These are phyloP conservation scores for Stictonetta naevosa DNA, from an alignment of 2,113 vertebrate genomes.

Conservation along the genomic window DNA sequence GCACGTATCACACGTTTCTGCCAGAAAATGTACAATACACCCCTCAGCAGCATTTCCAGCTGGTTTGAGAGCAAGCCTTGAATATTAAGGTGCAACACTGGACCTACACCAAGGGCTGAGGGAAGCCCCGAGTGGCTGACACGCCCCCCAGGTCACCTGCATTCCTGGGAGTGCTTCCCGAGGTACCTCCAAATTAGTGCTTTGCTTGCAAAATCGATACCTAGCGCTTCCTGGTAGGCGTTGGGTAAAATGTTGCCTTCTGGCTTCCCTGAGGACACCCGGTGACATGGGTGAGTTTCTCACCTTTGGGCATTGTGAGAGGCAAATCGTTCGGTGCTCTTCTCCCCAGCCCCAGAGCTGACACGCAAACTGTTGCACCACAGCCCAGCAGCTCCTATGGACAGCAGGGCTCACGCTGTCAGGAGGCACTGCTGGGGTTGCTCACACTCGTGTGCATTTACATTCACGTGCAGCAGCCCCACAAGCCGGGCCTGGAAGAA, in stretches of 20 bases:
- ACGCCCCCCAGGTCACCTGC: not conserved
- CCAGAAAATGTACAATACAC: not conserved
- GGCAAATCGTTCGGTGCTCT: accelerated
- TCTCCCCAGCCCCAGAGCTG: not conserved
- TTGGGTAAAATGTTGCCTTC: not conserved
- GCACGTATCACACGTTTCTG: not conserved
- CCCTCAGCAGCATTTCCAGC: not conserved
- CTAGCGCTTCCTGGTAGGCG: conserved; percentile 13
- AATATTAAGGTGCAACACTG: not conserved
- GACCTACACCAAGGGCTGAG: not conserved
- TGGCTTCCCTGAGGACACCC: not conserved
- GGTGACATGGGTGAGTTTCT: not conserved
- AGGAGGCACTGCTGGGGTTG: not conserved
- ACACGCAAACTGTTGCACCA: not conserved
- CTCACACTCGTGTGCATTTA: not conserved
- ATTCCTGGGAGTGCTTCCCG: not conserved
- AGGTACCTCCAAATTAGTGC: not conserved
- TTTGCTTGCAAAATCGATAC: conserved; percentile 35
- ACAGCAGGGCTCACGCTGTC: not conserved
- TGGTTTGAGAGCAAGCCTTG: not conserved
- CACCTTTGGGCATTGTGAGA: not conserved
- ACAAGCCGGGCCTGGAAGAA: conserved; percentile 9
- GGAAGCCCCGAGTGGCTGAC: not conserved
- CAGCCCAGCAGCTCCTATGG: not conserved
- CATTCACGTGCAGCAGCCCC: not conserved